Conservation (phyloP, 2,888 invertebrate species). For the Philopedon plagiatum region DNA sequence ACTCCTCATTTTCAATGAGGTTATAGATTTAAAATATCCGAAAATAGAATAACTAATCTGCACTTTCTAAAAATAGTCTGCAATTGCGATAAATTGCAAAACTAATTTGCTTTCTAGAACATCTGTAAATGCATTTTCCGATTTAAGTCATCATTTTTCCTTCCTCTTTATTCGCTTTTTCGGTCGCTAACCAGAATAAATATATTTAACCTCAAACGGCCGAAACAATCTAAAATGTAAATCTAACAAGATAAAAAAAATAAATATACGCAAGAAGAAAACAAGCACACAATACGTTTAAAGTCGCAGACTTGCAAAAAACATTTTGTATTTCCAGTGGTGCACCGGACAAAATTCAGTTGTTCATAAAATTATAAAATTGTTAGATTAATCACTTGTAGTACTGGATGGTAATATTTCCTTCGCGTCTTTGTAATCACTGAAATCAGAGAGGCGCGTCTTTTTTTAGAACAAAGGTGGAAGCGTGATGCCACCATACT, state of each 20-base stretch:
- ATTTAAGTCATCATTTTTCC: conserved; percentile 17
- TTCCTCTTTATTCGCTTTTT: conserved; percentile 20
- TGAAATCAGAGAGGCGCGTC: too few species aligned
- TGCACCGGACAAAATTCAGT: background rate
- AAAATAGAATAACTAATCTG: too few species aligned
- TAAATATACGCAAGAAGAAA: conserved; percentile 23
- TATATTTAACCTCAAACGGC: conserved; percentile 39
- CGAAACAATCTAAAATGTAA: conserved; percentile 43
- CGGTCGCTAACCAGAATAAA: conserved; percentile 30
- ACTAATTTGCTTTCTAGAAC: background rate
- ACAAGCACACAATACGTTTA: conserved; percentile 34
- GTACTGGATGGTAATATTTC: too few species aligned
- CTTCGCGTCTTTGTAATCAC: too few species aligned
- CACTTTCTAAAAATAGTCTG: too few species aligned
- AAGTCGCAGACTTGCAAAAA: conserved; percentile 8
- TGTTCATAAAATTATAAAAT: too few species aligned
- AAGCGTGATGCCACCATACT: too few species aligned
- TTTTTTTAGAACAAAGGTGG: too few species aligned
- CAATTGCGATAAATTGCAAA: background rate
- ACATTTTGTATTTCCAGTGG: background rate
- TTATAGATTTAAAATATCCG: too few species aligned
- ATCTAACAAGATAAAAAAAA: conserved; percentile 41
- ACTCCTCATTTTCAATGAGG: too few species aligned
- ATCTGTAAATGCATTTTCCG: background rate
- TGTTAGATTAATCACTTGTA: too few species aligned